Percentiles rank a stretch among this genome's conserved stretches.
Conservation (phyloP, 2,888 invertebrate species). For the Oscheius sp. region DNA sequence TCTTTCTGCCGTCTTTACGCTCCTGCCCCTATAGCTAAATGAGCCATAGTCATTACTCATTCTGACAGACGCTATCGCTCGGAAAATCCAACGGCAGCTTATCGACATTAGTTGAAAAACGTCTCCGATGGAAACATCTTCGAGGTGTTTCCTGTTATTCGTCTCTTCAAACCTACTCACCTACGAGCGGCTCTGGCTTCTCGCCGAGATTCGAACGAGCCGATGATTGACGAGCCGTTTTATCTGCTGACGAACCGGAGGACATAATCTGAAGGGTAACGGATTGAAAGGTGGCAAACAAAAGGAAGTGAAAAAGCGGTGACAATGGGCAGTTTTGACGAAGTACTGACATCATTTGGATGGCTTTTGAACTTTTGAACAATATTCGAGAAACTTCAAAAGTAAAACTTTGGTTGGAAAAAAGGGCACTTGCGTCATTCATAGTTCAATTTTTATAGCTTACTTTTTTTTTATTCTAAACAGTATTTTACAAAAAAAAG, state of each 20-base stretch:
- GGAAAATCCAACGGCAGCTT: slow-evolving; percentile 3
- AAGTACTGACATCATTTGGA: no score
- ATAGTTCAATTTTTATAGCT: no score
- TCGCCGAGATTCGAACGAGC: slow-evolving; percentile 6
- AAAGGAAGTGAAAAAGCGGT: no score
- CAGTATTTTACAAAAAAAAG: no score
- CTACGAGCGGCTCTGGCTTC: slow-evolving; percentile 22
- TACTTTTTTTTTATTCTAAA: no score
- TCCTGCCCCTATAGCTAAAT: not conserved
- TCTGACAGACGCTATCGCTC: slow-evolving; percentile 25
- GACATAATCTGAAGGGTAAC: slow-evolving; percentile 16
- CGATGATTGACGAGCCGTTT: slow-evolving; percentile 27
- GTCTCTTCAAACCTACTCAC: slow-evolving; percentile 1
- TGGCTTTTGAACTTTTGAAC: no score
- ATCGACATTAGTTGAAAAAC: slow-evolving; percentile 25
- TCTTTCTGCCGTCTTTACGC: not conserved
- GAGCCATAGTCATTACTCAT: slow-evolving; percentile 3
- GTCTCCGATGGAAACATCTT: no score
- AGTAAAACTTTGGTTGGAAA: no score
- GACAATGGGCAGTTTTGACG: no score
- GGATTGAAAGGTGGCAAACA: no score
- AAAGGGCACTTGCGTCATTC: no score
- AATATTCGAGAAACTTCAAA: no score
- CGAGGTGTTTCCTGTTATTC: slow-evolving; percentile 10
- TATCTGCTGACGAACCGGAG: not conserved